These are phyloP conservation scores for Anseranas semipalmata DNA, from an alignment of 2,113 vertebrate genomes.

Conservation along the genomic window DNA sequence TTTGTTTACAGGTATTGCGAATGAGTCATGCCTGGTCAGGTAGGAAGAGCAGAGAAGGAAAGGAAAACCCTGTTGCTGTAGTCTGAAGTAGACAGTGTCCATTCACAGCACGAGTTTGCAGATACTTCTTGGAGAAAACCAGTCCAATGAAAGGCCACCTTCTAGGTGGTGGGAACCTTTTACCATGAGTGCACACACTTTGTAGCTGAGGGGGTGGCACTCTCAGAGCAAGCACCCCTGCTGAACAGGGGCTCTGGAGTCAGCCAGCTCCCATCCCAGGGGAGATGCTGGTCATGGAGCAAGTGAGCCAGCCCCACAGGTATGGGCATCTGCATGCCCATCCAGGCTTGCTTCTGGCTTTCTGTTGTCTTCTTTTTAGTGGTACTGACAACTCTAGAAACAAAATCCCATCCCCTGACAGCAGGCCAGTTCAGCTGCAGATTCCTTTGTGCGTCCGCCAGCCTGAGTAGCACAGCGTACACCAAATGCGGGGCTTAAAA, in stretches of 20 bases:
- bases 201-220: rapidly evolving
- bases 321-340: neutral
- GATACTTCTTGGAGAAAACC: rapidly evolving
- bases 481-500: slow-evolving; percentile 40
- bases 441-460: slow-evolving; percentile 46
- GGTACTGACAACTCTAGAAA: slow-evolving; percentile 11
- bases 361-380: neutral
- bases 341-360: neutral
- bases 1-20: neutral
- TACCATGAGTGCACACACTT: neutral
- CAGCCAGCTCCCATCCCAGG: rapidly evolving
- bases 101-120: neutral
- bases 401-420: slow-evolving; percentile 29
- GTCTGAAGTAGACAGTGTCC: neutral
- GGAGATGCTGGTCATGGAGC: neutral
- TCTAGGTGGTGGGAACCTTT: neutral
- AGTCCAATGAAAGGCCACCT: rapidly evolving
- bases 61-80: neutral
- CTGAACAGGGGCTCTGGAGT: neutral
- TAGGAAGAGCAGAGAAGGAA: neutral
- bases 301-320: rapidly evolving
- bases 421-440: slow-evolving; percentile 20
- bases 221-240: neutral
- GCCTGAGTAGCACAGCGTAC: neutral
- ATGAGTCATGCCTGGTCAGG: neutral